Percentiles rank a stretch among this genome's conserved stretches.
These are phyloP conservation scores for Drosophila suboccidentalis DNA, from an alignment of 2,888 invertebrate genomes.

Conservation along the genomic window DNA sequence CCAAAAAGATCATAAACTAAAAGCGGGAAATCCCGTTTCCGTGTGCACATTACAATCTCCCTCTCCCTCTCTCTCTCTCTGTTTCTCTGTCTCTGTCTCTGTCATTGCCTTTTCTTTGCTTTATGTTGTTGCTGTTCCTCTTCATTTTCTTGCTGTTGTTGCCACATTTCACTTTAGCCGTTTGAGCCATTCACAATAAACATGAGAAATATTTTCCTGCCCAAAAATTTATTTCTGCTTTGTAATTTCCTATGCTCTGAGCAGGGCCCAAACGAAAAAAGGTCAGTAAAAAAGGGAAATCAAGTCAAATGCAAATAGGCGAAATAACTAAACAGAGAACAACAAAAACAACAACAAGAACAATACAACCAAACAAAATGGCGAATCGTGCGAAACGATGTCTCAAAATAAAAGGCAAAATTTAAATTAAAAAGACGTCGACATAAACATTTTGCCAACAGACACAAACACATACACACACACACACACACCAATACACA, in stretches of 20 bases:
- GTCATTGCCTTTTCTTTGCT: constrained; percentile 6
- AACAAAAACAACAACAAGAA: not conserved
- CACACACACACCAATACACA: constrained; percentile 8
- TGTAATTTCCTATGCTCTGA: constrained; percentile 46
- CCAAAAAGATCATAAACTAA: constrained; percentile 51
- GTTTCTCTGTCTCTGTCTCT: not conserved
- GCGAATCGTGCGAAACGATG: constrained; percentile 56
- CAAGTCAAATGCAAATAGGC: constrained; percentile 65
- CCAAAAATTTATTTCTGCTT: constrained; percentile 55
- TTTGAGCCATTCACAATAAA: constrained; percentile 37
- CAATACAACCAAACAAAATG: constrained; percentile 49
- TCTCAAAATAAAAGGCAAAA: constrained; percentile 49
- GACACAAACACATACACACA: constrained; percentile 34
- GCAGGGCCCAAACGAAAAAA: constrained; percentile 14
- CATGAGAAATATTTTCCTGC: constrained; percentile 45
- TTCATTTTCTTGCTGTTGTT: constrained; percentile 8
- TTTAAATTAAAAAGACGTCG: constrained; percentile 79
- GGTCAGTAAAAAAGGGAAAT: constrained; percentile 29
- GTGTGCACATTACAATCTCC: constrained; percentile 39
- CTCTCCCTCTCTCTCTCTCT: not conserved
- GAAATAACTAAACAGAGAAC: constrained; percentile 59
- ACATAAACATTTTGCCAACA: constrained; percentile 74
- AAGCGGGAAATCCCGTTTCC: constrained; percentile 54
- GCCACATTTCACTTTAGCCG: constrained; percentile 21
- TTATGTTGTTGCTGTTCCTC: not conserved